Base-by-base conservation (phyloP, 2,797 vertebrate genomes). In the Manis crassicaudata region DNA sequence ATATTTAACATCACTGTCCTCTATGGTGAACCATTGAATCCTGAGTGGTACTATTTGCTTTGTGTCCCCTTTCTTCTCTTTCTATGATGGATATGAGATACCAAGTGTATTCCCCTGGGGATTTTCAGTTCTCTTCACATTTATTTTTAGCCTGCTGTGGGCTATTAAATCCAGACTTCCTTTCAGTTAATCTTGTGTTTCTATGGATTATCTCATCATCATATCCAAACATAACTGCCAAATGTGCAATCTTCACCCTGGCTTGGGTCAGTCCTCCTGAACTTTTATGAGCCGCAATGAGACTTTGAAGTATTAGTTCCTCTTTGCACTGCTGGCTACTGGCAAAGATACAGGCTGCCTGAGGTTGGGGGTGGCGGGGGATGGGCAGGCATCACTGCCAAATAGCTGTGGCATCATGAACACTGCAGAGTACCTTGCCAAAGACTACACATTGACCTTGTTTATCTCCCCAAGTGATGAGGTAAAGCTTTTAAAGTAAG, bases 401-500 rank as follows among this genome's bases (percentile, higher is more conserved):
- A 96, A 97, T 91, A 96, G 6, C 89, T 96, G 37, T 63, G 90
- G 91, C 89, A 88, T 95, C 92, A 70, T 90, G 97, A 94, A 96
- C 97, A 98, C 94, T 88, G 77, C 84, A 73, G 75, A 76, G 68
- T 40, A 60, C 96, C 96, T 97, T 97, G 96, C 98, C 98, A 96
- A 95, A 97, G 90, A 95, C 97, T 98, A 92, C 65, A 75, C 95
- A 94, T 96, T 97, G 97, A 97, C 94, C 95, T 96, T 97, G 62
- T 81, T 98, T 98, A 98, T 94, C 98, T 95, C 84, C 92, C 88
- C 80, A n/a, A 95, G 84, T 67, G 86, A 97, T 98, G 98, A 98
- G 87, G 97, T 98, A 98, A 98, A 96, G 92, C 97, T 96, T 76
- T 18, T 97, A 90, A 97, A 98, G 95, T 88, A 96, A 97, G 76